phyloP scores from a whole-genome alignment of 1,140 invertebrate species.

The Drosophila chauvacae region DNA sequence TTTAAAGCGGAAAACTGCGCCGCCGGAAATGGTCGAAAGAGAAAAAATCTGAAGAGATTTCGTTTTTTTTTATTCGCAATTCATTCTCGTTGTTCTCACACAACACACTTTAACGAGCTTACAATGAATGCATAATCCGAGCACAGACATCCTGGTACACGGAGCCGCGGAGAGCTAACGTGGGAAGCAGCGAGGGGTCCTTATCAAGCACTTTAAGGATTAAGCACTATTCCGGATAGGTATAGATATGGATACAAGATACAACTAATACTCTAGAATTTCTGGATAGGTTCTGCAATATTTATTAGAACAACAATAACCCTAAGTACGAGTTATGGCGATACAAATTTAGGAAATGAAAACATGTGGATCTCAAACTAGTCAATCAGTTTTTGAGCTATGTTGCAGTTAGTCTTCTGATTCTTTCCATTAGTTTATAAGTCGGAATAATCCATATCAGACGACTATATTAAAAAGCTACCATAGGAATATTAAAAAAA shows the following conservation, averaged over 20 bases:
- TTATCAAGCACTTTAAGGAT: background rate
- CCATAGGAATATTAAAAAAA: too few species aligned
- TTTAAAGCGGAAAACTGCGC: slow-evolving; percentile 35
- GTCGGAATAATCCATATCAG: too few species aligned
- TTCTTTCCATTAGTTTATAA: too few species aligned
- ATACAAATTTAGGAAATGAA: too few species aligned
- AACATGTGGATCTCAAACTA: too few species aligned
- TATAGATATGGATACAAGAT: background rate
- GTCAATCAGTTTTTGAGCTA: too few species aligned
- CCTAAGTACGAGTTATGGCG: too few species aligned
- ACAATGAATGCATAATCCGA: slow-evolving; percentile 40
- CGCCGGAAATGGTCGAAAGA: slow-evolving; percentile 8
- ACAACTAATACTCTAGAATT: background rate
- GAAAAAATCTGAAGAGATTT: background rate
- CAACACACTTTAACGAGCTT: slow-evolving; percentile 28
- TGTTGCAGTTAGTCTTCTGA: too few species aligned
- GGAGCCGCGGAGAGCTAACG: background rate
- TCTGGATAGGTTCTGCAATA: background rate
- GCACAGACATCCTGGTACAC: background rate
- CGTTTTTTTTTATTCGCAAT: slow-evolving; percentile 6
- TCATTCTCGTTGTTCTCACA: slow-evolving; percentile 6
- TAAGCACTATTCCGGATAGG: background rate
- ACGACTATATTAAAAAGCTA: too few species aligned
- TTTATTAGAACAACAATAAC: too few species aligned
- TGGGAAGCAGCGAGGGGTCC: slow-evolving; percentile 2